Evolutionary conservation across 2,113 vertebrate genomes (phyloP), one percentile per base, ranked within the genome.

Genomic region (Bujurquina vittata): DNA sequence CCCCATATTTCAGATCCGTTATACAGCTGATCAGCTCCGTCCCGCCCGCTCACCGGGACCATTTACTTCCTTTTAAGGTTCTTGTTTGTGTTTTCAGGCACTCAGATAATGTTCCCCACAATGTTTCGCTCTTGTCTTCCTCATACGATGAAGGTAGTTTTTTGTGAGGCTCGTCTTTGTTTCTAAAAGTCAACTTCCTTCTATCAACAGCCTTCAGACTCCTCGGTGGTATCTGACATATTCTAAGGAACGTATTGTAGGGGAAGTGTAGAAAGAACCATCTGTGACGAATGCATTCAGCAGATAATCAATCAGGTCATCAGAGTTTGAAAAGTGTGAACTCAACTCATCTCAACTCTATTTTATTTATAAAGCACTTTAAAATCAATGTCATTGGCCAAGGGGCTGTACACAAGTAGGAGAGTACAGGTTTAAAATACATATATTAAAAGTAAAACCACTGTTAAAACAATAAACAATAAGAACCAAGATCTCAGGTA

Each of bases 211-310:
- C 11, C 29, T 69, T 0, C 23, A n/a, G 11, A 0, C 17, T 72
- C 18, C 65, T 52, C 0, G 17, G 65, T 31, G 43, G 1, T 49
- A 6, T 18, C 17, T 52, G 43, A 72, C 43, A 72, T 52, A 20
- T 31, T 52, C 33, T 7, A 3, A 4, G 40, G 46, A 43, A 69
- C 65, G 49, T 69, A 20, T 29, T 52, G 40, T 52, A 31, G 26
- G 65, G 65, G 49, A 72, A 72, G 43, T 72, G 43, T 12, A 52
- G 0, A 29, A 52, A 3, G 8, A 49, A 1, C 63, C 4, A 29
- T 4, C 0, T 37, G 43, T 1, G 26, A 22, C 1, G 29, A 18
- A 29, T 11, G 23, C 49, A 69, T 49, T 0, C 43, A 49, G 3
- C 3, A 1, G 15, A 43, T 18, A 23, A 69, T 29, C 46, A 69